Evolutionary conservation across 2,888 invertebrate species (phyloP), one percentile per base, ranked within the genome.

Genomic region (Cephus runcator): DNA sequence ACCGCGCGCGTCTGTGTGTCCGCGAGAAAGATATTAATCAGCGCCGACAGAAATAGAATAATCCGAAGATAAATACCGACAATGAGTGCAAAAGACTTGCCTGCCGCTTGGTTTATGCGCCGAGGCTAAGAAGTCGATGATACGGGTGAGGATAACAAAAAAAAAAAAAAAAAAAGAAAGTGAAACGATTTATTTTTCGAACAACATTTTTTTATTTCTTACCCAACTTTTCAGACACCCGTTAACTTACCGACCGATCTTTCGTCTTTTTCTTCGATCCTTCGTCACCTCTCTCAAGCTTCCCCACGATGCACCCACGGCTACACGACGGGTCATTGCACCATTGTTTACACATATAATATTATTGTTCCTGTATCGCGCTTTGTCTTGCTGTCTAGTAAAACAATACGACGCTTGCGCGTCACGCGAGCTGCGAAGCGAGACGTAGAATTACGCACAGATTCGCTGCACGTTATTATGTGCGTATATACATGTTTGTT

Each of bases 311-410:
- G 56, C 31, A 34, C 71, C 71, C 71, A 71, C 71, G 71, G 71
- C 71, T 71, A 2, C 23, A 12, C 31, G 23, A 40, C 77, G 75
- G 83, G 83, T 83, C 86, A 75, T 81, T 84, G 83, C 81, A 82
- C 85, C 82, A 84, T 86, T 85, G 85, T 84, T 85, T 82, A 82
- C 77, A 76, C 82, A 73, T 71, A 81, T 81, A 83, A 83, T 84
- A 81, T 84, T 84, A 84, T 84, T 83, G 81, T 83, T 81, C 78
- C 80, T 78, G 76, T 83, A 83, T 83, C 83, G 76, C 77, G 75
- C 81, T 81, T 83, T 80, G 81, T 79, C 76, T 78, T 36, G 76
- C 81, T 82, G 76, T 81, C 75, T 77, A 77, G 80, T 80, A 79
- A 83, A 83, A 83, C 83, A 83, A 83, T 83, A 81, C 80, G 79